These are phyloP conservation scores for Drosophila orosa DNA, from an alignment of 1,140 invertebrate species.

Conservation along the genomic window DNA sequence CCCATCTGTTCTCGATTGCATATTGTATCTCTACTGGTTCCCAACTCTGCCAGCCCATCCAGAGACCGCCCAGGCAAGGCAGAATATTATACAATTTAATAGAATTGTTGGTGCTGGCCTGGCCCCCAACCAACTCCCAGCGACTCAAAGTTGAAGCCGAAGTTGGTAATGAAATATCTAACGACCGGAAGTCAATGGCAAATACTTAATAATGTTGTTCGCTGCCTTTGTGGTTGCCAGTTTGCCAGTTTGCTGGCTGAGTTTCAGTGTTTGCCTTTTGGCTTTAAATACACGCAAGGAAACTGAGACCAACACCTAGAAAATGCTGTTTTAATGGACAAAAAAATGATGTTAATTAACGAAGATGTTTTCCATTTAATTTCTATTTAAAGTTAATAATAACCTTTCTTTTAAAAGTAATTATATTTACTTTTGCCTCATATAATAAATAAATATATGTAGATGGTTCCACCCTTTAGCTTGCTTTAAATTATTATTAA, in stretches of 20 bases:
- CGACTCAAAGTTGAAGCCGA: slow-evolving; percentile 37
- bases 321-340: background rate
- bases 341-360: background rate
- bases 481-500: background rate
- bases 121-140: slow-evolving; percentile 8
- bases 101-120: slow-evolving; percentile 34
- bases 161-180: slow-evolving; percentile 83
- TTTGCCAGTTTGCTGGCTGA: slow-evolving; percentile 30
- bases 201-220: slow-evolving; percentile 82
- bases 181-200: slow-evolving; percentile 82
- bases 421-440: background rate
- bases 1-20: slow-evolving; percentile 47
- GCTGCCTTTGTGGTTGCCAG: slow-evolving; percentile 59
- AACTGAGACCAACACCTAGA: background rate
- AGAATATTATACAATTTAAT: slow-evolving; percentile 63
- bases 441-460: background rate
- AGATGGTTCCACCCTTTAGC: too few relatives aligned
- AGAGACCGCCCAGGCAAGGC: slow-evolving; percentile 26
- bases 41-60: slow-evolving; percentile 5
- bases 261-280: slow-evolving; percentile 39
- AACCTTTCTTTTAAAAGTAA: too few relatives aligned
- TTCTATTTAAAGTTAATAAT: too few relatives aligned
- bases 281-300: slow-evolving; percentile 27
- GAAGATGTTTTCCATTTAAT: background rate
- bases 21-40: slow-evolving; percentile 20